phyloP scores from a whole-genome alignment of 2,888 invertebrate species.

The Ametastegia equiseti region DNA sequence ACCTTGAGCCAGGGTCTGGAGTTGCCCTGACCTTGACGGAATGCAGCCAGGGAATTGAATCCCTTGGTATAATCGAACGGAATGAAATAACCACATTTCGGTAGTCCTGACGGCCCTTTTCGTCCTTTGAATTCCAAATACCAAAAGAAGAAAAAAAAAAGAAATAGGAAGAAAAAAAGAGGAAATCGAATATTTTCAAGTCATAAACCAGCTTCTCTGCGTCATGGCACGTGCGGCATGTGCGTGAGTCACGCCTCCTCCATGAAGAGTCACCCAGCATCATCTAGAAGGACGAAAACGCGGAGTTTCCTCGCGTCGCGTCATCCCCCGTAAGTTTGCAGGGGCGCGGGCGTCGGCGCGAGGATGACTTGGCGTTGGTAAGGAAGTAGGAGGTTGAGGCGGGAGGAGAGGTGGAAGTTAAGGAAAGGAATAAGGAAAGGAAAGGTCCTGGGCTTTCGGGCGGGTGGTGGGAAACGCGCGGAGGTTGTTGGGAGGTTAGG shows the following conservation, averaged over 20 bases:
- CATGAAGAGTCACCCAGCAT: conserved; percentile 22
- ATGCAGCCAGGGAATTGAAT: no score
- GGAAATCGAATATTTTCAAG: background rate
- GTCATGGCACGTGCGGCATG: conserved; percentile 14
- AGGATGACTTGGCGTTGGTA: background rate
- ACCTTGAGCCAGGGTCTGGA: no score
- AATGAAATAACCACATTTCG: no score
- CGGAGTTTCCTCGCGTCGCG: background rate
- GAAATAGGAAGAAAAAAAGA: background rate
- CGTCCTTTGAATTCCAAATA: no score
- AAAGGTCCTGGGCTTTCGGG: conserved; percentile 6
- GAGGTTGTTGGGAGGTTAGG: background rate
- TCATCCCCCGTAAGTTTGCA: conserved; percentile 25
- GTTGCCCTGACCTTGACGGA: no score
- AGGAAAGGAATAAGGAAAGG: background rate
- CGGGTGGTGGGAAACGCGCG: no score
- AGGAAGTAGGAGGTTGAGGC: background rate
- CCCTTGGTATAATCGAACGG: no score
- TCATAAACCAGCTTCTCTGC: background rate
- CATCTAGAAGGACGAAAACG: background rate
- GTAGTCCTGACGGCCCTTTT: no score
- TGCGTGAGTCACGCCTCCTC: conserved; percentile 31
- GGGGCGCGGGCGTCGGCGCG: conserved; percentile 30
- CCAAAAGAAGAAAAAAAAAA: no score
- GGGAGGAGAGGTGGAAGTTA: background rate